Evolutionary conservation across 2,797 vertebrate genomes (phyloP).

Genomic region (Catharus ustulatus): DNA sequence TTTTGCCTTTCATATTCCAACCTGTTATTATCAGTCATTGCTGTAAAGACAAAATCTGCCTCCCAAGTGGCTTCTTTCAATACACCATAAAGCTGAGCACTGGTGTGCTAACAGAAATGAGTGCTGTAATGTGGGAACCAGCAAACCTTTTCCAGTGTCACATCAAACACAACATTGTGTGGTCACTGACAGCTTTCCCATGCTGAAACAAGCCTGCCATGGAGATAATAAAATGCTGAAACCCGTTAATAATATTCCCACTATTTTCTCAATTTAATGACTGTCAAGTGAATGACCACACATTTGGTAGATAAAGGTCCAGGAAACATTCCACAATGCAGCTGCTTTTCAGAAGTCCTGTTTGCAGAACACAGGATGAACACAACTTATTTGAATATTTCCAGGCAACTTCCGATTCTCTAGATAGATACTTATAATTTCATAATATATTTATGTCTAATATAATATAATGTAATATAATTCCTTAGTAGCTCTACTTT

Average conservation of each 20-base stretch:
- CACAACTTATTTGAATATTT: neutral
- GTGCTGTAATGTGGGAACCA: neutral
- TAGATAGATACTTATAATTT: neutral
- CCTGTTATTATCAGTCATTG: slow-evolving; percentile 14
- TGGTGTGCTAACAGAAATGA: neutral
- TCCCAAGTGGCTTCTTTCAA: neutral
- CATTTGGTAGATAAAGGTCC: neutral
- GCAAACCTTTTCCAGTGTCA: neutral
- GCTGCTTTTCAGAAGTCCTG: neutral
- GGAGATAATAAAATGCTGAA: neutral
- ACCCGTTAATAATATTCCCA: neutral
- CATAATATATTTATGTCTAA: neutral
- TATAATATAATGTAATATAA: neutral
- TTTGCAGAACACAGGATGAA: neutral
- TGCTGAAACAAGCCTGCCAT: neutral
- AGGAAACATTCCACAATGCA: neutral
- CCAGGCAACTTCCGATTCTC: neutral
- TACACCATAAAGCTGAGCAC: neutral
- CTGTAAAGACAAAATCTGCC: neutral
- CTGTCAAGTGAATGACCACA: slow-evolving; percentile 22
- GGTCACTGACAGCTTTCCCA: neutral
- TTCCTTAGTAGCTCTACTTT: neutral
- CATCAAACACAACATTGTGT: neutral
- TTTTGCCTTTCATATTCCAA: neutral
- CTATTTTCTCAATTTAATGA: slow-evolving; percentile 26